These are phyloP conservation scores for Notechis scutatus DNA, from an alignment of 2,113 vertebrate genomes.

Conservation along the genomic window DNA sequence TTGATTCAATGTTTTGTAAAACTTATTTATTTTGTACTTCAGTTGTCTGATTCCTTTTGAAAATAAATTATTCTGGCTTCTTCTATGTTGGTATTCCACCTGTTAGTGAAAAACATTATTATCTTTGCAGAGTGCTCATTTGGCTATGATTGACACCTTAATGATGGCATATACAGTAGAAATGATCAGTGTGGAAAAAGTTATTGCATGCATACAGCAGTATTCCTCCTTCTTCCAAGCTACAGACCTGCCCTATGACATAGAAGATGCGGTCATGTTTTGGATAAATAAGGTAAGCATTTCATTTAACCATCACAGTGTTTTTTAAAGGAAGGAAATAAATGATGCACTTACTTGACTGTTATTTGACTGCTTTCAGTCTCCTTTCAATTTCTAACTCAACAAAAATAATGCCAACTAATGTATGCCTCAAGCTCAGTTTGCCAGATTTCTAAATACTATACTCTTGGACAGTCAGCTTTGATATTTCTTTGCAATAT, in stretches of 20 bases:
- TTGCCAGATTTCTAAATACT: background rate
- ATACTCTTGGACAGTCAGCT: background rate
- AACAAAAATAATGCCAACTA: background rate
- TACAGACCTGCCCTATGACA: constrained; percentile 87
- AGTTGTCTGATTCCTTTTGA: background rate
- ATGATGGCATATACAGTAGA: constrained; percentile 97
- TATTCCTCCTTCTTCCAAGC: constrained; percentile 83
- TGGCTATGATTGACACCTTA: constrained; percentile 94
- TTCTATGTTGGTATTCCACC: background rate
- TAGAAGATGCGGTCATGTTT: constrained; percentile 88
- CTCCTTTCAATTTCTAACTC: background rate
- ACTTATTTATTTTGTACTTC: background rate
- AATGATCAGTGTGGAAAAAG: constrained; percentile 88
- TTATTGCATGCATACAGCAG: constrained; percentile 81
- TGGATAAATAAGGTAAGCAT: constrained; percentile 94
- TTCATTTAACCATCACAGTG: background rate
- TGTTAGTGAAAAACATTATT: background rate
- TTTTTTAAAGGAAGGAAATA: background rate
- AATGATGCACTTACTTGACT: background rate
- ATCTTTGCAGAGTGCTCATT: constrained; percentile 82
- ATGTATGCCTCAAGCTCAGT: background rate
- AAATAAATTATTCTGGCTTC: background rate
- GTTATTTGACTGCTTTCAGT: background rate
- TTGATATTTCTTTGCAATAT: background rate
- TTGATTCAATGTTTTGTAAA: background rate